A percentile compares a stretch with the other conserved stretches of the same genome.
Conservation (phyloP, 2,888 invertebrate species). For the Sacculina carcini region DNA sequence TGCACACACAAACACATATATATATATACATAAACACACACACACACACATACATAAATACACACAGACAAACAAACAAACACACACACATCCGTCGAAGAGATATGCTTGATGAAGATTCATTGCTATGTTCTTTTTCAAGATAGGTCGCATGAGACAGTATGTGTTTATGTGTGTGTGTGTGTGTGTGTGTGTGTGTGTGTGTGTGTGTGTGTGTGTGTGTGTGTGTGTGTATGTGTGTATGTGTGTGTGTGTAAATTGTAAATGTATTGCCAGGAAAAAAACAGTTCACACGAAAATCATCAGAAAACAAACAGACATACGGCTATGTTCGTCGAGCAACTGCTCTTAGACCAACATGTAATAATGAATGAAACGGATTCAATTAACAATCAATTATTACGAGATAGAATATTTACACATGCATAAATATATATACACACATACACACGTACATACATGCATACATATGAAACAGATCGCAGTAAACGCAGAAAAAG, state of each 20-base stretch:
- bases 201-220: not conserved
- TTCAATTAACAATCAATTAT: too few species aligned
- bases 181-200: not conserved
- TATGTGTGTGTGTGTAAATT: too few species aligned
- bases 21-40: not conserved
- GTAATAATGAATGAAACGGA: too few species aligned
- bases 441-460: not conserved
- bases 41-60: not conserved
- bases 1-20: not conserved
- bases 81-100: not conserved
- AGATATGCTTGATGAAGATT: not conserved
- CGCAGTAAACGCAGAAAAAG: not conserved
- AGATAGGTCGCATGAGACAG: not conserved
- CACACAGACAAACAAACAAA: not conserved
- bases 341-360: too few species aligned
- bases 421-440: too few species aligned
- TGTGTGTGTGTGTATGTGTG: not conserved
- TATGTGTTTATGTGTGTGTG: not conserved
- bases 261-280: too few species aligned
- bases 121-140: not conserved
- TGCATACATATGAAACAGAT: not conserved
- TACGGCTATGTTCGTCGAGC: too few species aligned
- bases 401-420: too few species aligned
- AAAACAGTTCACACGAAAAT: too few species aligned
- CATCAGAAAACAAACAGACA: too few species aligned